These are phyloP conservation scores for Patella ulyssiponensis DNA, from an alignment of 2,888 invertebrate species.

Conservation along the genomic window DNA sequence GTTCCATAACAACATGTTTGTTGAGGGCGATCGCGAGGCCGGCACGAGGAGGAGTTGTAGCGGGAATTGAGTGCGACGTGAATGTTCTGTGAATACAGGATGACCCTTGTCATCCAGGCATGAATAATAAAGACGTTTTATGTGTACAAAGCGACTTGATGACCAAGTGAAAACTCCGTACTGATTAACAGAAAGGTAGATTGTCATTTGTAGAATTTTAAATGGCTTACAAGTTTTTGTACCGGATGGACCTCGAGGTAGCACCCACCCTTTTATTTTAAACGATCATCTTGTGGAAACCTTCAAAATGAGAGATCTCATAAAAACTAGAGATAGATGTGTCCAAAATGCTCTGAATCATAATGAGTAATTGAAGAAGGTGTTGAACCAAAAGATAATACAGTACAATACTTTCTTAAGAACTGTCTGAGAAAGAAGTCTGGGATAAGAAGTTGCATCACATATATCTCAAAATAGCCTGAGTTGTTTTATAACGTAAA, in stretches of 20 bases:
- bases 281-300: too few species aligned
- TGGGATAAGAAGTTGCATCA: too few species aligned
- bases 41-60: conserved; percentile 15
- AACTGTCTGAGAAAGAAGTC: too few species aligned
- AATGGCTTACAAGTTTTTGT: background rate
- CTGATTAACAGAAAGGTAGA: conserved; percentile 1
- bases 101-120: background rate
- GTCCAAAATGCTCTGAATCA: too few species aligned
- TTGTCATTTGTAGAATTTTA: conserved; percentile 11
- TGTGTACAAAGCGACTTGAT: background rate
- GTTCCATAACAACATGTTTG: conserved; percentile 23
- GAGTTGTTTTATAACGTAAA: too few species aligned
- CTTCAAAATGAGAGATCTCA: too few species aligned
- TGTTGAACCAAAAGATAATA: too few species aligned
- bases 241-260: background rate
- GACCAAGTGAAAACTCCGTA: background rate
- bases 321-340: too few species aligned
- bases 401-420: too few species aligned
- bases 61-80: conserved; percentile 20
- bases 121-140: background rate
- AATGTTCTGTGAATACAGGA: conserved; percentile 10
- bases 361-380: too few species aligned
- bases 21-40: conserved; percentile 21
- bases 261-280: background rate
- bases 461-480: too few species aligned